These are phyloP conservation scores for Fregata magnificens DNA, from an alignment of 2,113 vertebrate genomes.

Conservation along the genomic window DNA sequence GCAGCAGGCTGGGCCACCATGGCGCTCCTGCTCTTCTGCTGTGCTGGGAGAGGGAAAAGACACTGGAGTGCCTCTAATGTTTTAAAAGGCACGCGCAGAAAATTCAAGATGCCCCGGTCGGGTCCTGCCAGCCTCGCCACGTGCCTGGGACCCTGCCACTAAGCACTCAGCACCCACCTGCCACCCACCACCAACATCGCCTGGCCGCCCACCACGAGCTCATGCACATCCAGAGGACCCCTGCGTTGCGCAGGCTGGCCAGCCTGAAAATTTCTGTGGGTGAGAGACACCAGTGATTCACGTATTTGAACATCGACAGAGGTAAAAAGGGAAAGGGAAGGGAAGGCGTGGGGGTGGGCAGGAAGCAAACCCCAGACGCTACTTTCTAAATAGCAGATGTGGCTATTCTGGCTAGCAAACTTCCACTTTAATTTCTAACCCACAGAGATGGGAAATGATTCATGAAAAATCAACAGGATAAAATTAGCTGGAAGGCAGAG, in stretches of 20 bases:
- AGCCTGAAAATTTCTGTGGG: background rate
- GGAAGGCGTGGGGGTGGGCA: background rate
- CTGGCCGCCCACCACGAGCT: background rate
- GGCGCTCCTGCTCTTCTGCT: background rate
- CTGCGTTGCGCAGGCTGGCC: background rate
- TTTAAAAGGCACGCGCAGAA: background rate
- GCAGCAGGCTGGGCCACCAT: background rate
- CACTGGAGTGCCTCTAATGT: background rate
- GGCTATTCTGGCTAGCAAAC: slow-evolving; percentile 50
- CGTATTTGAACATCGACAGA: background rate
- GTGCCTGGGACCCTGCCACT: background rate
- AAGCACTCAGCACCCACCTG: background rate
- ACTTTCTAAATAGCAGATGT: slow-evolving; percentile 53
- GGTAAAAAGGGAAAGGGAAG: slow-evolving; percentile 37
- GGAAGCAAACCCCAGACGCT: slow-evolving; percentile 49
- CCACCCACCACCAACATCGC: background rate
- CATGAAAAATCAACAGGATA: slow-evolving; percentile 68
- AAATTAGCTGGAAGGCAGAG: slow-evolving; percentile 62
- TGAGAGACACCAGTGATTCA: background rate
- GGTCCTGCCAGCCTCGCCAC: background rate
- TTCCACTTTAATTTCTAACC: slow-evolving; percentile 64
- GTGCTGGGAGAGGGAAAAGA: background rate
- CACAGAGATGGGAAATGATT: slow-evolving; percentile 68
- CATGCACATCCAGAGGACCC: background rate
- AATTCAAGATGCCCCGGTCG: background rate